Evolutionary conservation across 2,113 vertebrate genomes (phyloP).

Genomic region (Chroicocephalus ridibundus): DNA sequence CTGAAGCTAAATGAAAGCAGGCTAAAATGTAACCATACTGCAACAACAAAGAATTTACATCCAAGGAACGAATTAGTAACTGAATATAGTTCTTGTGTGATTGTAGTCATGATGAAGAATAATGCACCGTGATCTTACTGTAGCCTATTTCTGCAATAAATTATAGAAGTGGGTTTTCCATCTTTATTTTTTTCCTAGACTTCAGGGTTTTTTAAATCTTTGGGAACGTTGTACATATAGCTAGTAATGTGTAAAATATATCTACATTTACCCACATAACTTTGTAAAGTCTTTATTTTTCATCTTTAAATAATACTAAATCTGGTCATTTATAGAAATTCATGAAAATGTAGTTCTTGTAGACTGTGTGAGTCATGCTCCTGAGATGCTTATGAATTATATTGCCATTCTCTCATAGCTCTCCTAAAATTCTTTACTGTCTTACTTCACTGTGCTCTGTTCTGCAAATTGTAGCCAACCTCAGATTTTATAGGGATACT

Average conservation of each 20-base stretch:
- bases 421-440: constrained; percentile 21
- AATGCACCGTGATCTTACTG: not conserved
- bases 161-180: not conserved
- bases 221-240: not conserved
- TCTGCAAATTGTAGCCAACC: not conserved
- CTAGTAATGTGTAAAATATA: not conserved
- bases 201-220: not conserved
- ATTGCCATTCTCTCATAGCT: not conserved
- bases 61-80: not conserved
- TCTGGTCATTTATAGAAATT: not conserved
- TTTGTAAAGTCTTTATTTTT: not conserved
- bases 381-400: constrained; percentile 22
- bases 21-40: not conserved
- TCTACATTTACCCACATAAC: not conserved
- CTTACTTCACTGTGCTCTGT: not conserved
- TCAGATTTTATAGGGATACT: not conserved
- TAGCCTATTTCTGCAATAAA: not conserved
- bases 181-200: not conserved
- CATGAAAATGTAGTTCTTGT: not conserved
- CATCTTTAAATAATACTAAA: not conserved
- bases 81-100: not conserved
- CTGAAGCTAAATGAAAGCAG: not conserved
- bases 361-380: not conserved
- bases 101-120: not conserved
- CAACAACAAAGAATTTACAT: not conserved